Conservation (phyloP, 2,797 vertebrate species). For the Tenualosa ilisha region DNA sequence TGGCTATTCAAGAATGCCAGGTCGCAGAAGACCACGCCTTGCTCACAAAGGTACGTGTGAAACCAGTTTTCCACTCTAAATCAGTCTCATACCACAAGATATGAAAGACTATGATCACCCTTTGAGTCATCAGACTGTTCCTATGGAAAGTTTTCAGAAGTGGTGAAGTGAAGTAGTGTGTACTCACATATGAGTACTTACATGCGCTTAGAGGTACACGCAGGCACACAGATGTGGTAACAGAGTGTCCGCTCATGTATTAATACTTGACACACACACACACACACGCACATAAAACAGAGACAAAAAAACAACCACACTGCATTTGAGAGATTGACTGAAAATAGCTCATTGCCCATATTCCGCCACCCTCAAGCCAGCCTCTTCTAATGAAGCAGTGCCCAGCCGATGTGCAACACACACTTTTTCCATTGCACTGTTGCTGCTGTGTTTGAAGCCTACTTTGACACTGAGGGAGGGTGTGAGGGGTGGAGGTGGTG, state of each 20-base stretch:
- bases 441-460: background rate
- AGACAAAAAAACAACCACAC: background rate
- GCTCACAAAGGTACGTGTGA: constrained; percentile 70
- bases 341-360: background rate
- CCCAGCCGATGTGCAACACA: background rate
- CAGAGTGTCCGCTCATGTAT: background rate
- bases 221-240: background rate
- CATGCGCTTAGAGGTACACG: background rate
- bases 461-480: background rate
- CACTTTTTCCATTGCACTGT: background rate
- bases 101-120: constrained; percentile 65
- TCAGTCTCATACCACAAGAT: constrained; percentile 49
- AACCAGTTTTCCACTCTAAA: constrained; percentile 69
- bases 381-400: background rate
- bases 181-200: background rate
- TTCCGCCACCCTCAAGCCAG: background rate
- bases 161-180: constrained; percentile 29
- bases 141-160: constrained; percentile 70
- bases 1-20: constrained; percentile 57
- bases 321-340: background rate
- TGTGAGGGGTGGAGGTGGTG: too few relatives aligned
- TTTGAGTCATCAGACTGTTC: constrained; percentile 66
- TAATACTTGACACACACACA: too few relatives aligned
- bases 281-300: too few relatives aligned
- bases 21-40: constrained; percentile 55